Evolutionary conservation across 2,113 vertebrate genomes (phyloP).

Genomic region (Barbus barbus): DNA sequence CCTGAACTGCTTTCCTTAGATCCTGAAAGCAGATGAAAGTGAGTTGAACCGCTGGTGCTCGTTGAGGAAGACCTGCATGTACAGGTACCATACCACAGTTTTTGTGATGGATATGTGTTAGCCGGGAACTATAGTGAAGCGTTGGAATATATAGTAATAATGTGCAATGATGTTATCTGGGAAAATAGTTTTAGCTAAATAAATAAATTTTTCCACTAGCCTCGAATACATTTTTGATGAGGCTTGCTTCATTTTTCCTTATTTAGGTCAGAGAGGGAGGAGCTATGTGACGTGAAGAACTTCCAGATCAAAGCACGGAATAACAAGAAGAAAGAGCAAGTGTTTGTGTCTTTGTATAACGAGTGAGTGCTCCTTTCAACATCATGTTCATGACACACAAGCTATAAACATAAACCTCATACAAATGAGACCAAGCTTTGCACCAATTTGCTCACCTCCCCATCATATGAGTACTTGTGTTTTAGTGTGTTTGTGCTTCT

Average conservation of each 20-base stretch:
- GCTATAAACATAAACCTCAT: background rate
- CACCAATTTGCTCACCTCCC: background rate
- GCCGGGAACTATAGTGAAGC: background rate
- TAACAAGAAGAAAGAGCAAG: conserved; percentile 76
- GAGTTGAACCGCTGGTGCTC: conserved; percentile 90
- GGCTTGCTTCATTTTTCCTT: background rate
- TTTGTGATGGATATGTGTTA: background rate
- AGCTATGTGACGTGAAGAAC: conserved; percentile 76
- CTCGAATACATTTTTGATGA: background rate
- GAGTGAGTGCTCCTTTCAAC: conserved; percentile 70
- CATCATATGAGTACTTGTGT: background rate
- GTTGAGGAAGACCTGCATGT: conserved; percentile 91
- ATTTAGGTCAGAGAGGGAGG: conserved; percentile 83
- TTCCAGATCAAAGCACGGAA: conserved; percentile 80
- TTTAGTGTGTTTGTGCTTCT: background rate
- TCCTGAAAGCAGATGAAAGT: conserved; percentile 81
- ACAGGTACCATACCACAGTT: conserved; percentile 71
- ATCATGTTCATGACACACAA: background rate
- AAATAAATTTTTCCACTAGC: background rate
- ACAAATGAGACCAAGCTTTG: background rate
- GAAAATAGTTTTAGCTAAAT: background rate
- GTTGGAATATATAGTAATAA: background rate
- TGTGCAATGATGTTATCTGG: background rate
- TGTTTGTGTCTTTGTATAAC: conserved; percentile 77
- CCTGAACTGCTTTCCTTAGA: conserved; percentile 65